Evolutionary conservation across 2,888 invertebrate genomes (phyloP).

Genomic region (Cerastoderma edule): DNA sequence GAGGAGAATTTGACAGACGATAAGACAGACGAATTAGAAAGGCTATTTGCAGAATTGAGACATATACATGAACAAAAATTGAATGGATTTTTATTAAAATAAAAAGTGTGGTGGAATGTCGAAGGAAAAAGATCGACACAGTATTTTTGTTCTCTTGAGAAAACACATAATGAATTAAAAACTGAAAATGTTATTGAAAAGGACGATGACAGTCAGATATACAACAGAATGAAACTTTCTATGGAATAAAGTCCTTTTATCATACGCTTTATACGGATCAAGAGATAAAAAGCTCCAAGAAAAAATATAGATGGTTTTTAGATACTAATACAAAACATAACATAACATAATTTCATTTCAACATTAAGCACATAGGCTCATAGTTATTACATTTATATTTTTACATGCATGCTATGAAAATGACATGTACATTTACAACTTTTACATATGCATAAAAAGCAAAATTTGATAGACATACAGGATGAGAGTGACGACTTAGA

Average conservation of each 20-base stretch:
- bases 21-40: background rate
- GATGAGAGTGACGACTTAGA: too few species aligned
- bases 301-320: background rate
- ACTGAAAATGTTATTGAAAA: background rate
- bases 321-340: background rate
- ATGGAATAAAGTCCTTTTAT: background rate
- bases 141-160: conserved; percentile 18
- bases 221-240: background rate
- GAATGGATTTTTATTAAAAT: conserved; percentile 6
- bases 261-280: background rate
- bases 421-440: too few species aligned
- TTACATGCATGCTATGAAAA: too few species aligned
- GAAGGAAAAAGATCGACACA: conserved; percentile 20
- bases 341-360: too few species aligned
- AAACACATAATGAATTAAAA: background rate
- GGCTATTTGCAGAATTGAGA: background rate
- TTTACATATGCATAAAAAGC: too few species aligned
- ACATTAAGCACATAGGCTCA: too few species aligned
- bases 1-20: background rate
- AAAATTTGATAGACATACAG: too few species aligned
- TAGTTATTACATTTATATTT: too few species aligned
- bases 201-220: background rate
- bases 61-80: conserved; percentile 22
- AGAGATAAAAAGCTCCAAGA: background rate
- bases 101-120: conserved; percentile 9